phyloP scores from a whole-genome alignment of 2,113 vertebrate species.

The Acrocephalus arundinaceus region DNA sequence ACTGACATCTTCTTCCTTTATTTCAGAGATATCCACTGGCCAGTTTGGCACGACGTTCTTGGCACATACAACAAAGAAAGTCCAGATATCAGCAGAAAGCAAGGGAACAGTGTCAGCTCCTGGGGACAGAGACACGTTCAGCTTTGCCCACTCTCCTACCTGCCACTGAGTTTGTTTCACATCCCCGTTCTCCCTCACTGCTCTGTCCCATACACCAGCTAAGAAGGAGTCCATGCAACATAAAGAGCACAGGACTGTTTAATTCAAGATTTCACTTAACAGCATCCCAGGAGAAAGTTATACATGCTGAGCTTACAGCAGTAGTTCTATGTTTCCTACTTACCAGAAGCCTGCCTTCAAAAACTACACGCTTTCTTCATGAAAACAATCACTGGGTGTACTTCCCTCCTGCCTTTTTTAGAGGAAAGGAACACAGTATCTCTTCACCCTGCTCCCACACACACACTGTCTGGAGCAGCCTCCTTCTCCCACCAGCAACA shows the following conservation, averaged over 20 bases:
- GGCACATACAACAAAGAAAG: neutral
- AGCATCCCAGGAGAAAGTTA: neutral
- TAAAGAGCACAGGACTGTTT: neutral
- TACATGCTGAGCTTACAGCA: neutral
- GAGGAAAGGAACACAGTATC: neutral
- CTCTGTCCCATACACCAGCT: neutral
- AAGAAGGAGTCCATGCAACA: neutral
- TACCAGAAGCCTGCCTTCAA: neutral
- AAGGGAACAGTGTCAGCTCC: neutral
- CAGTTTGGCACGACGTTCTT: neutral
- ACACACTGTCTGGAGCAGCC: neutral
- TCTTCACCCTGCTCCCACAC: neutral
- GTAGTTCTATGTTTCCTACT: neutral
- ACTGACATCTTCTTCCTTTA: constrained; percentile 73
- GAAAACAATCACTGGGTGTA: neutral
- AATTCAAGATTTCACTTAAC: neutral
- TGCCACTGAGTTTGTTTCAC: neutral
- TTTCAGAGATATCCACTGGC: neutral
- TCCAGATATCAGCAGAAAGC: neutral
- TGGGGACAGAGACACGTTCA: neutral
- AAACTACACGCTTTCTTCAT: neutral
- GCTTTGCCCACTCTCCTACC: neutral
- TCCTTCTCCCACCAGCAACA: neutral
- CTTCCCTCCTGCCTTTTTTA: neutral
- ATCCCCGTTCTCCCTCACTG: neutral